Evolutionary conservation across 2,888 invertebrate genomes (phyloP).

Genomic region (Pollenia angustigena): DNA sequence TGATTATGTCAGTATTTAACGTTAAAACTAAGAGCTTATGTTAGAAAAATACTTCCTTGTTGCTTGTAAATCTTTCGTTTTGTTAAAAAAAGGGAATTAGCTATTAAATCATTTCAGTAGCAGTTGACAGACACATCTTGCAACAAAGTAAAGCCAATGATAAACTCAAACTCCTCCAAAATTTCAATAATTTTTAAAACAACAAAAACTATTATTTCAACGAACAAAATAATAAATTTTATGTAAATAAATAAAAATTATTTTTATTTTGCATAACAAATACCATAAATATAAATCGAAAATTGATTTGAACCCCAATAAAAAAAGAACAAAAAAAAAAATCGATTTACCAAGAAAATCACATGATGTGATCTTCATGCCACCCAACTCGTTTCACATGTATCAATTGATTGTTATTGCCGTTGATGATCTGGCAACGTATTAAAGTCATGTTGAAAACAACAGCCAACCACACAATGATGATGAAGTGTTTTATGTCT

Average conservation of each 20-base stretch:
- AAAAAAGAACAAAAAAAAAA: not conserved
- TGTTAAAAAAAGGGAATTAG: no score
- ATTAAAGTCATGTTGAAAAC: not conserved
- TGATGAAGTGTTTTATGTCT: slow-evolving; percentile 70
- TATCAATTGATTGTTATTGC: slow-evolving; percentile 37
- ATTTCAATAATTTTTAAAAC: not conserved
- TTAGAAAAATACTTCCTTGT: no score
- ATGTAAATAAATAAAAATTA: not conserved
- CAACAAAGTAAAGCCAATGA: slow-evolving; percentile 8
- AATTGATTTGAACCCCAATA: slow-evolving; percentile 20
- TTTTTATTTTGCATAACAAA: not conserved
- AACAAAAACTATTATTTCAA: not conserved
- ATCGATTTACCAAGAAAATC: slow-evolving; percentile 21
- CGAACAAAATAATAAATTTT: slow-evolving; percentile 7
- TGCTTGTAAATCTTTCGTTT: no score
- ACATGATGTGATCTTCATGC: slow-evolving; percentile 39
- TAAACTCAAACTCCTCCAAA: not conserved
- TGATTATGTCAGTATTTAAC: no score
- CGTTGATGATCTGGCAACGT: slow-evolving; percentile 8
- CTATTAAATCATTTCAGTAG: not conserved
- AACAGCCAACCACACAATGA: slow-evolving; percentile 36
- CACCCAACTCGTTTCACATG: slow-evolving; percentile 63
- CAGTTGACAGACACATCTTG: not conserved
- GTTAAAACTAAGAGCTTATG: no score
- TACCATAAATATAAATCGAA: not conserved